Evolutionary conservation across 1,140 invertebrate genomes (phyloP), one percentile per base, ranked within the genome.

Genomic region (Arion vulgaris): DNA sequence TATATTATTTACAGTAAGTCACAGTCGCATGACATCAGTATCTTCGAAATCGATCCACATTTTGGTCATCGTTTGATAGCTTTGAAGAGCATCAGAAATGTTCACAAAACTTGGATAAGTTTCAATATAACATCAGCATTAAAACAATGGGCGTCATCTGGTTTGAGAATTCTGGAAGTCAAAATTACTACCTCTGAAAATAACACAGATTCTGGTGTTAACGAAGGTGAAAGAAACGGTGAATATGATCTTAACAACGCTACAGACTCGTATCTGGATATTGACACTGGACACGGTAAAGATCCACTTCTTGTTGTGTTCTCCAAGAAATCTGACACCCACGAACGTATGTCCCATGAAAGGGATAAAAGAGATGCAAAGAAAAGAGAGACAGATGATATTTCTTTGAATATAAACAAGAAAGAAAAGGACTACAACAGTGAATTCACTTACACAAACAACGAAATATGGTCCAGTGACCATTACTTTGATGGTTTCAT

Each of bases 281-380:
- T 93, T 94, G 51, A 94, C 94, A 89, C 84, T 5, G 78, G 87
- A 57, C 68, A 87, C 81, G 75, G 88, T 76, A 89, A 87, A 83
- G 86, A 89, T 71, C 88, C 88, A 13, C 72, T 89, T 5, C 71
- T 91, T 49, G 87, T 90, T 5, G 88, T 91, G 7, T 90, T 89
- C 79, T 88, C 89, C 11, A 89, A 86, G 66, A 86, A 91, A 78
- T 85, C 78, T 28, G 82, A 86, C 36, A 81, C 80, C 53, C 80
- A 86, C 13, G 85, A 88, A 51, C 49, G 88, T 17, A 79, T 90
- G 11, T 69, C 84, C 49, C 87, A 89, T 71, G 88, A 88, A 76
- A 77, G 86, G 32, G 79, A 84, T 49, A 45, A 75, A 19, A 53
- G 72, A 57, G 72, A 83, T 77, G 32, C 72, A n/a, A 41, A 49